Conservation (phyloP, 1,140 invertebrate genomes). For the Hirudo medicinalis region DNA sequence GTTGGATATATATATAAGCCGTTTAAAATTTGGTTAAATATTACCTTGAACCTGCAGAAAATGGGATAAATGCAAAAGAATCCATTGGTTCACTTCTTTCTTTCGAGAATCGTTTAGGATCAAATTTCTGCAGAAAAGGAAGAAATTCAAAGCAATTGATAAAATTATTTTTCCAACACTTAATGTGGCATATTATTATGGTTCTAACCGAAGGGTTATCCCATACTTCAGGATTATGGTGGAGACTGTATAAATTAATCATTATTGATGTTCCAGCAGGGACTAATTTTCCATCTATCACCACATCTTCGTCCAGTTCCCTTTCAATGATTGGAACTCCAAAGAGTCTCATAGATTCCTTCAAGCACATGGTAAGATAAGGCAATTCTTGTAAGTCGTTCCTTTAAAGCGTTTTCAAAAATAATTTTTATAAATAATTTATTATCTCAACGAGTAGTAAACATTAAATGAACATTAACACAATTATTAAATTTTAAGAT, state of each 20-base stretch:
- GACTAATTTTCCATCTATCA: constrained; percentile 29
- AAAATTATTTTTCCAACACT: no score
- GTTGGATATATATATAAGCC: no score
- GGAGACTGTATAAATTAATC: constrained; percentile 28
- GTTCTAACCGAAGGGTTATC: constrained; percentile 23
- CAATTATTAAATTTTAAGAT: no score
- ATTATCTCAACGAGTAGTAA: no score
- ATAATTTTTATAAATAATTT: no score
- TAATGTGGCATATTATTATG: no score
- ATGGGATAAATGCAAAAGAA: constrained; percentile 31
- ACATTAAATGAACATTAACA: no score
- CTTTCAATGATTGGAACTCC: constrained; percentile 55
- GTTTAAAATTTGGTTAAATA: no score
- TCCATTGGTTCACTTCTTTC: constrained; percentile 28
- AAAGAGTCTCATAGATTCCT: constrained; percentile 38
- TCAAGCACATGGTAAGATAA: constrained; percentile 38
- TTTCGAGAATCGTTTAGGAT: constrained; percentile 30
- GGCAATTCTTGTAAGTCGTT: constrained; percentile 32
- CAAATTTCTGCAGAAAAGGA: constrained; percentile 22
- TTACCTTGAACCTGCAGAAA: constrained; percentile 30
- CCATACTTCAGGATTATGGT: constrained; percentile 33
- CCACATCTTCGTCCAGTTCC: constrained; percentile 51
- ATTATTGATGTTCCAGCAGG: constrained; percentile 25
- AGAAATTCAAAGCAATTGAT: no score
- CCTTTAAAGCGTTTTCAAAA: constrained; percentile 21